Base-by-base conservation (phyloP, 2,113 vertebrate genomes). In the Austrofundulus limnaeus region DNA sequence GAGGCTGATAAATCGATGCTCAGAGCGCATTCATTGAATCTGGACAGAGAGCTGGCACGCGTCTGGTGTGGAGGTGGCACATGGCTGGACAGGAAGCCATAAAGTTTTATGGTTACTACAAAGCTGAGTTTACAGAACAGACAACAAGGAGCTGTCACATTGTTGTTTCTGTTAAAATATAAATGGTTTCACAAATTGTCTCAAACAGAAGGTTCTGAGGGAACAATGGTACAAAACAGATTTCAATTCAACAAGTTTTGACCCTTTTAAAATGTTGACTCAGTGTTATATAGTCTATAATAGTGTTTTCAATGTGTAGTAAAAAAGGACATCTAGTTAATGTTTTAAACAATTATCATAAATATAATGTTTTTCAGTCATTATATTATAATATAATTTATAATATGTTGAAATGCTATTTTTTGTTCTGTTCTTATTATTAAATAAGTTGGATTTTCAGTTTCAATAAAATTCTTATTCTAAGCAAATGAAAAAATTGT, bases 1-100 rank as follows among this genome's bases (percentile, higher is more conserved):
- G 63, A 81, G 79, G 56, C 75, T 70, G 50, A 78, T 77, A 72
- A 83, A 90, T 90, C 89, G 81, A 90, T 90, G 66, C 53, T 41
- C 76, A 51, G 59, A 73, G 11, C 65, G 46, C 57, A 68, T 64
- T 61, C 69, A 79, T 50, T 60, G 81, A 62, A 63, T 70, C 19
- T 72, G 82, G 56, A 65, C 48, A 42, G 73, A 69, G 50, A 53
- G 24, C 53, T 78, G 78, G 73, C 77, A 72, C 82, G 66, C 70
- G 77, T 63, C 59, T 58, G 58, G 67, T 19, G 19, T 39, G 39
- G 72, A 72, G 70, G 61, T 59, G 72, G 58, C 73, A 76, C 77
- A 71, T 34, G 55, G 59, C 62, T 20, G 41, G 48, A 66, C 66
- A 34, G 62, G 63, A 75, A 60, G 51, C 37, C 61, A 61, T 66